Percentiles rank a stretch among this genome's conserved stretches.
These are phyloP conservation scores for Seira sanloemensis DNA, from an alignment of 2,888 invertebrate species.

Conservation along the genomic window DNA sequence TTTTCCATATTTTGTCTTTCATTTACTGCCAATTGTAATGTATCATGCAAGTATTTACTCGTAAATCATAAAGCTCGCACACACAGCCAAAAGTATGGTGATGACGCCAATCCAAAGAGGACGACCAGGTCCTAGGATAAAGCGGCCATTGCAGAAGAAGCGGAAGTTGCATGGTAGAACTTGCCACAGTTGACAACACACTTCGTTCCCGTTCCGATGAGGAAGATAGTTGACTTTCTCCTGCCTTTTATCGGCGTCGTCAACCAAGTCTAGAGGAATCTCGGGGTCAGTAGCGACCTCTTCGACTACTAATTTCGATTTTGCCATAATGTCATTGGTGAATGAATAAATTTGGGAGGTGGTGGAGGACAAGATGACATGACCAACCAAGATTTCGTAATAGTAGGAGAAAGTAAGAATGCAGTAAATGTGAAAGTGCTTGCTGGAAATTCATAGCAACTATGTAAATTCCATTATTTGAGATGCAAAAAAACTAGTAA, in stretches of 20 bases:
- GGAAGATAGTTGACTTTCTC: no score
- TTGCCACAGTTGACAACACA: neutral
- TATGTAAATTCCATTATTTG: neutral
- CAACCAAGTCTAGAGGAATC: neutral
- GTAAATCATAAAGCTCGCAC: neutral
- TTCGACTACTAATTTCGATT: neutral
- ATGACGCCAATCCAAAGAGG: slow-evolving; percentile 16
- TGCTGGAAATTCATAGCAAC: neutral
- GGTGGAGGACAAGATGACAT: no score
- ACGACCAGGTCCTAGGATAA: slow-evolving; percentile 25
- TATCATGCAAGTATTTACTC: slow-evolving; percentile 2
- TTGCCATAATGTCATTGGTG: neutral
- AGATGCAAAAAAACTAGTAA: neutral
- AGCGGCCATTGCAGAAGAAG: slow-evolving; percentile 24
- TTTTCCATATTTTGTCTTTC: no score
- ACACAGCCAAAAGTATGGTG: neutral
- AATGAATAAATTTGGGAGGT: neutral
- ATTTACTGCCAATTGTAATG: neutral
- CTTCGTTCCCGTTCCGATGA: neutral
- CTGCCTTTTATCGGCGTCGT: neutral
- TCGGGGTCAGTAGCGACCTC: neutral
- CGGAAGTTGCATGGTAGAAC: slow-evolving; percentile 27
- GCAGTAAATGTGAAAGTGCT: neutral
- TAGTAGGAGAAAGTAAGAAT: neutral
- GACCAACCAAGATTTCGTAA: no score